A percentile compares a stretch with the other conserved stretches of the same genome.
These are phyloP conservation scores for Laticauda laticaudata DNA, from an alignment of 2,113 vertebrate species.

Conservation along the genomic window DNA sequence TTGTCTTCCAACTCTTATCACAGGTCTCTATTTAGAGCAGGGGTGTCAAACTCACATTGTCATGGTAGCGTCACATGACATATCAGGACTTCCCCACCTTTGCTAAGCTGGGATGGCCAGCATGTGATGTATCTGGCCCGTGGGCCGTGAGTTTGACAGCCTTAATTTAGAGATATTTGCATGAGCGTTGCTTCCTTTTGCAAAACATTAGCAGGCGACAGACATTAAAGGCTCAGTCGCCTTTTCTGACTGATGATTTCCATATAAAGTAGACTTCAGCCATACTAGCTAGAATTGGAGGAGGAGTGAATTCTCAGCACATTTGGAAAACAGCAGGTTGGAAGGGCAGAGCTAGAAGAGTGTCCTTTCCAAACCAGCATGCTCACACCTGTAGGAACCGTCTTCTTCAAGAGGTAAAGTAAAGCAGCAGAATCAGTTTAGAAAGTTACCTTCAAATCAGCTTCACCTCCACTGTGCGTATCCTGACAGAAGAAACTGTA, in stretches of 20 bases:
- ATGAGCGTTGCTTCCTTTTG: background rate
- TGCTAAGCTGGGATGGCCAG: too few relatives aligned
- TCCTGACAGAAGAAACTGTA: constrained; percentile 96
- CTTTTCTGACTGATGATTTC: background rate
- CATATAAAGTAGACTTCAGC: background rate
- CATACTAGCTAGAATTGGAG: background rate
- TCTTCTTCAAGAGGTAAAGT: background rate
- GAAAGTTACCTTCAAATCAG: constrained; percentile 83
- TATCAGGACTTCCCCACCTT: too few relatives aligned
- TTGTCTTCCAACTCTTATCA: background rate
- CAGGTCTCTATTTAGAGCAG: background rate
- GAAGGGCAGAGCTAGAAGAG: background rate
- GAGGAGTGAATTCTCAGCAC: background rate
- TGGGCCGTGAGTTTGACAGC: too few relatives aligned
- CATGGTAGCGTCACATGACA: too few relatives aligned
- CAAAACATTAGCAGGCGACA: background rate
- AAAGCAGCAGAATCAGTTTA: background rate
- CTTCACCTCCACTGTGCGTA: constrained; percentile 81
- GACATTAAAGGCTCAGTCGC: background rate
- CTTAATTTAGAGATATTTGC: background rate
- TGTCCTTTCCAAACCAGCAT: background rate
- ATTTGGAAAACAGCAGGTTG: background rate
- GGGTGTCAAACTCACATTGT: too few relatives aligned
- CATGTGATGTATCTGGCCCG: too few relatives aligned
- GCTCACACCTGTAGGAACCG: background rate